These are phyloP conservation scores for Lutraria lutraria DNA, from an alignment of 2,888 invertebrate species.

Conservation along the genomic window DNA sequence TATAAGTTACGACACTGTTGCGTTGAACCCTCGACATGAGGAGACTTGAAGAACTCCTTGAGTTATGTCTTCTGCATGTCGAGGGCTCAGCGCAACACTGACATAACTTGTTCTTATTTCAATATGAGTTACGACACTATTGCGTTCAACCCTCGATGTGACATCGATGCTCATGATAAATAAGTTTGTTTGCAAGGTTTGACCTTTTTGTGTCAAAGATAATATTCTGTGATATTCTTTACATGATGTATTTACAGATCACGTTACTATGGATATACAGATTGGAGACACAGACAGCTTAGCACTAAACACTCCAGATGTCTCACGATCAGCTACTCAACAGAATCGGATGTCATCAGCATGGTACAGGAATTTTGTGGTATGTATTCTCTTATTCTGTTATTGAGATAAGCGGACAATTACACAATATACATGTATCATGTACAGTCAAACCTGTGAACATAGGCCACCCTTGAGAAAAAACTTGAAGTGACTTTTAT, in stretches of 20 bases:
- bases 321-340: not conserved
- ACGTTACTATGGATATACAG: not conserved
- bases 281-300: not conserved
- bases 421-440: not conserved
- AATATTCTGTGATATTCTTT: not conserved
- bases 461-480: no score
- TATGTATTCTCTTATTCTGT: not conserved
- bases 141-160: no score
- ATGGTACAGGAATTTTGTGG: not conserved
- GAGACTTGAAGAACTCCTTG: no score
- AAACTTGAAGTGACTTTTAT: no score
- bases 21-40: no score
- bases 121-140: no score
- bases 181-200: not conserved
- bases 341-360: not conserved
- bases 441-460: not conserved
- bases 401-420: not conserved
- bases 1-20: no score
- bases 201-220: not conserved
- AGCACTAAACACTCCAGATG: not conserved
- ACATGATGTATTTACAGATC: not conserved
- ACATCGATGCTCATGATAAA: no score
- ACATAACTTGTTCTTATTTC: no score
- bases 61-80: no score
- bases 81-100: no score